Evolutionary conservation across 1,140 invertebrate species (phyloP).

Genomic region (Camponotus floridanus): DNA sequence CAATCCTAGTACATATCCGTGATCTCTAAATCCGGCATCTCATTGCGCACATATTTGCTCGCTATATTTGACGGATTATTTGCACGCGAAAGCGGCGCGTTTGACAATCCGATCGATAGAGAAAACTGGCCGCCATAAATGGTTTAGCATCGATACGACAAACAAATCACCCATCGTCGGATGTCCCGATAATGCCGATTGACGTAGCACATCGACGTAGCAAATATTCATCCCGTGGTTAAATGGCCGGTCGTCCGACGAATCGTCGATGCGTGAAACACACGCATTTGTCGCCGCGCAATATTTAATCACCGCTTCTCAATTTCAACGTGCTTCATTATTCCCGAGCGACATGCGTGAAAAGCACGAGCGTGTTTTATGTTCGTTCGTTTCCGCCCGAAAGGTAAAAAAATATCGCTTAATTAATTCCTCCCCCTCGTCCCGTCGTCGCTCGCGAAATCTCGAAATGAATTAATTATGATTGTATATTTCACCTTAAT

Average conservation of each 20-base stretch:
- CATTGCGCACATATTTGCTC: constrained; percentile 18
- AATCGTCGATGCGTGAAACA: constrained; percentile 5
- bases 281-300: constrained; percentile 15
- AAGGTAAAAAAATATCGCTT: background rate
- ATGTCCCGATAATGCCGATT: constrained; percentile 51
- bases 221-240: constrained; percentile 33
- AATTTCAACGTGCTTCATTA: constrained; percentile 54
- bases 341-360: constrained; percentile 7
- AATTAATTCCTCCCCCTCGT: background rate
- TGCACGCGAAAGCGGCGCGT: constrained; percentile 30
- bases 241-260: background rate
- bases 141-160: constrained; percentile 32
- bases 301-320: constrained; percentile 46
- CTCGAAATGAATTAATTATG: constrained; percentile 2
- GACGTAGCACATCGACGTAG: constrained; percentile 16
- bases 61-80: constrained; percentile 29
- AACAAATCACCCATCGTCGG: constrained; percentile 45
- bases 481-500: background rate
- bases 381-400: too few species aligned
- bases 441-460: background rate
- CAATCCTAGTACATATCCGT: background rate
- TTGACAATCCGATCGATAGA: constrained; percentile 29
- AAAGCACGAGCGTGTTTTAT: constrained; percentile 4
- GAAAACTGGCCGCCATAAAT: constrained; percentile 35
- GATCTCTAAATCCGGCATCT: background rate